A percentile compares a stretch with the other conserved stretches of the same genome.
These are phyloP conservation scores for Siphlonurus alternatus DNA, from an alignment of 2,888 invertebrate species.

Conservation along the genomic window DNA sequence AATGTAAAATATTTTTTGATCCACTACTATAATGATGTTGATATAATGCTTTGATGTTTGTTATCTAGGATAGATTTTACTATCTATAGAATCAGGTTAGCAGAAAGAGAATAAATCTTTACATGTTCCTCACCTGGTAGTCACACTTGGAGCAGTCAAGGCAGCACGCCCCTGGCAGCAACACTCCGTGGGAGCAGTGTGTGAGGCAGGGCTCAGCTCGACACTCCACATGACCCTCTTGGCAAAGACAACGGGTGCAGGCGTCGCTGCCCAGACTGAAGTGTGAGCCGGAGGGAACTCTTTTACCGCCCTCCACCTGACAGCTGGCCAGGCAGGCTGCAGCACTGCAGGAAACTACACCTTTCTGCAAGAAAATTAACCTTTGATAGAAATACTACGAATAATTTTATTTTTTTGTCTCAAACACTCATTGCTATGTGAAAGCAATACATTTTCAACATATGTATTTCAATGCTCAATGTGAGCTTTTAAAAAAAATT, in stretches of 20 bases:
- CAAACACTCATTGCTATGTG: too few relatives aligned
- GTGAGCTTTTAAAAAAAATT: too few relatives aligned
- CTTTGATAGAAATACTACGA: too few relatives aligned
- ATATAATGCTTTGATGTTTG: too few relatives aligned
- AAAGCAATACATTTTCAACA: too few relatives aligned
- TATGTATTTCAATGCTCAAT: too few relatives aligned
- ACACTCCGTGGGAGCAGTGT: conserved; percentile 10
- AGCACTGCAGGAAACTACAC: conserved; percentile 2
- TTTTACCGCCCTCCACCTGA: conserved; percentile 2
- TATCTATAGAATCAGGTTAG: too few relatives aligned
- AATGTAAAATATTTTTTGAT: too few relatives aligned
- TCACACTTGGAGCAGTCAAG: conserved; percentile 11
- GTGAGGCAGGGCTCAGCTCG: conserved; percentile 2
- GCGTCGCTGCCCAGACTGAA: conserved; percentile 8
- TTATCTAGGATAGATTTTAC: too few relatives aligned
- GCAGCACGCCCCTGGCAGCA: conserved; percentile 11
- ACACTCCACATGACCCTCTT: conserved; percentile 4
- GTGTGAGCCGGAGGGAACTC: conserved; percentile 8
- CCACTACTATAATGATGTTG: too few relatives aligned
- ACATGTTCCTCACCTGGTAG: conserved; percentile 8
- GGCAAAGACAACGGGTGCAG: conserved; percentile 11
- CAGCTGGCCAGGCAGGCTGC: conserved; percentile 3
- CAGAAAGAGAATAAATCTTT: too few relatives aligned
- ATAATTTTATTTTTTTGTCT: too few relatives aligned
- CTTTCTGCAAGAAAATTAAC: conserved; percentile 7